These are phyloP conservation scores for Metopia argyrocephala DNA, from an alignment of 2,888 invertebrate species.

Conservation along the genomic window DNA sequence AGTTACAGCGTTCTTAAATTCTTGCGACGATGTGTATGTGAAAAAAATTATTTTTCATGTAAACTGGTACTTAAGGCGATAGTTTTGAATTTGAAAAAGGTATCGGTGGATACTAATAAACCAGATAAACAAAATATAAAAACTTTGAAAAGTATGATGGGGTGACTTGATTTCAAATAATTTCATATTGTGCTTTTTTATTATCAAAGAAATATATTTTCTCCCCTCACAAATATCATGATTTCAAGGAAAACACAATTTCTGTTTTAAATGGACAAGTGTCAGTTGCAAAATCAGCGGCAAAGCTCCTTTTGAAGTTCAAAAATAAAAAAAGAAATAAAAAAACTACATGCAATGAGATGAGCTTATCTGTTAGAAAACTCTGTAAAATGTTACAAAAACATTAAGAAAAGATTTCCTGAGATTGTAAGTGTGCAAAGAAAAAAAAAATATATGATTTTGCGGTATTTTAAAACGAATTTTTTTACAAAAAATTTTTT, in stretches of 20 bases:
- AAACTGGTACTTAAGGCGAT: too few relatives aligned
- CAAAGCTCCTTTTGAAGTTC: constrained; percentile 50
- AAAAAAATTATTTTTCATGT: too few relatives aligned
- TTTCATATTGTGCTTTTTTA: too few relatives aligned
- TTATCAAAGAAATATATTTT: neutral
- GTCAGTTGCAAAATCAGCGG: constrained; percentile 41
- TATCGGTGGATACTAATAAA: too few relatives aligned
- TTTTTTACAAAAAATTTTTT: constrained; percentile 19
- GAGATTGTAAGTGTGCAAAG: constrained; percentile 43
- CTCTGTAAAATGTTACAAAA: constrained; percentile 27
- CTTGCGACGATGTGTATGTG: too few relatives aligned
- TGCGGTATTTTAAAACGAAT: constrained; percentile 54
- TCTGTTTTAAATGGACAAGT: constrained; percentile 36
- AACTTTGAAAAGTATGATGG: too few relatives aligned
- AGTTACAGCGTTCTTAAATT: too few relatives aligned
- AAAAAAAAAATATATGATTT: constrained; percentile 36
- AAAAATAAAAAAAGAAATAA: neutral
- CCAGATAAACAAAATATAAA: too few relatives aligned
- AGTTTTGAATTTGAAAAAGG: too few relatives aligned
- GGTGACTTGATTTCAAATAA: too few relatives aligned
- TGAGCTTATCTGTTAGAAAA: constrained; percentile 36
- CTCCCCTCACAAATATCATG: neutral
- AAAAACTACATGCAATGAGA: neutral
- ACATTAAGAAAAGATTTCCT: constrained; percentile 58
- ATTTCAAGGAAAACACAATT: constrained; percentile 28